Base-by-base conservation (phyloP, 30 jellyfish, hydroid and myxozoan species). In the Cassiopea xamachana region DNA sequence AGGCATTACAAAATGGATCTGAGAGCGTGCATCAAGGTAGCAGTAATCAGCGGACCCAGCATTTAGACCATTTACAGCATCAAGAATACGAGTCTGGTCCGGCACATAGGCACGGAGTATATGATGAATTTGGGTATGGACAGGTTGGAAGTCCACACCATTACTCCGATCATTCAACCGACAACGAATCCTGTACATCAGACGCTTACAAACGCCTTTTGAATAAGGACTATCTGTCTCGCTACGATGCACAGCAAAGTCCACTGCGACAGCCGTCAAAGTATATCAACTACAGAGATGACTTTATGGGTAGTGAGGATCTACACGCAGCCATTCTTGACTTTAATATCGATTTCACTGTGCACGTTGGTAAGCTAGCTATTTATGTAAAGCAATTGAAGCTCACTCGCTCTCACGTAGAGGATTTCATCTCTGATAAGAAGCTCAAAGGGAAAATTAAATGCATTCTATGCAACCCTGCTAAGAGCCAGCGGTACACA, bases 301-400 rank as follows among this genome's bases (percentile, higher is more conserved):
- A 82, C 5, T 71, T 76, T 15, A 80, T 48, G 43, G 87, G 87
- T 14, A 73, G 90, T 46, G 70, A 64, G 12, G 94, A 86, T 10
- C 80, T 92, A 60, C 87, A 91, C 74, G 90, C 98, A 3, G 97
- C 97, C 18, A 85, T 91, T 7, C 71, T 95, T 60, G 98, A 91
- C 51, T 67, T 95, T 49, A 95, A 88, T 79, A 73, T 95, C 6
- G 99, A 95, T 64, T 95, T 86, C 74, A 95, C 99, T 10, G 88
- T 95, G 45, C 99, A 95, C 82, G 99, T 95, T 64, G 99, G 99
- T 5, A 95, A 95, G 75, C 80, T 95, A 51, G 99, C 93, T 12
- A 86, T 95, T 2, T 95, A 95, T 60, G 45, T 95, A 86, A 95
- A 95, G 81, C 95, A 92, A 73, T 60, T 95, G 50, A 92, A 92